A percentile compares a stretch with the other conserved stretches of the same genome.
phyloP scores from a whole-genome alignment of 2,888 invertebrate species.

The Polymixis flavicincta region DNA sequence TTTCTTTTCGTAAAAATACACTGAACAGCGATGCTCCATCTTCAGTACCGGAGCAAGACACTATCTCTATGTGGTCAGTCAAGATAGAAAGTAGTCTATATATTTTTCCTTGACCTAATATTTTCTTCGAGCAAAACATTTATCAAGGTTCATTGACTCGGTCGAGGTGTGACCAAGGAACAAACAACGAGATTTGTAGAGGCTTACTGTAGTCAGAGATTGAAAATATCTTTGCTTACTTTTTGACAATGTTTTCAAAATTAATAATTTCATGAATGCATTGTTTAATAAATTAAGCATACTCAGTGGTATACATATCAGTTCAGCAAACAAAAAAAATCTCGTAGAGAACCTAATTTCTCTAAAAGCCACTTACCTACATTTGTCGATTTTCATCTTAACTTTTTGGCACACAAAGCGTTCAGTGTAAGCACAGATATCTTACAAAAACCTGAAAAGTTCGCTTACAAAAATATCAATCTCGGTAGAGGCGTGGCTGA shows the following conservation, averaged over 20 bases:
- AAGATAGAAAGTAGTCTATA: constrained; percentile 47
- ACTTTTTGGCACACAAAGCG: constrained; percentile 50
- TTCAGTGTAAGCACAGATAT: constrained; percentile 41
- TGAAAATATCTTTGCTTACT: background rate
- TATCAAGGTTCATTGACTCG: constrained; percentile 50
- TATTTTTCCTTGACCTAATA: constrained; percentile 54
- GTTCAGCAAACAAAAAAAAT: constrained; percentile 28
- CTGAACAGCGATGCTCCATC: constrained; percentile 6
- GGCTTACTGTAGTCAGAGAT: background rate
- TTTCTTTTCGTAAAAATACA: constrained; percentile 29
- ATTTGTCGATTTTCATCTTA: constrained; percentile 36
- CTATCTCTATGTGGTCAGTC: constrained; percentile 45
- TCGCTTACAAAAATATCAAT: constrained; percentile 61
- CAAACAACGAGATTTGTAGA: constrained; percentile 39
- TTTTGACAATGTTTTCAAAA: background rate
- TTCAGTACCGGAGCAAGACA: constrained; percentile 30
- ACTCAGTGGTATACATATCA: background rate
- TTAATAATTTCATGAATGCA: constrained; percentile 7
- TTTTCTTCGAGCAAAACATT: constrained; percentile 50
- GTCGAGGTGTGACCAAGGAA: constrained; percentile 42
- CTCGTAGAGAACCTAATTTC: constrained; percentile 23
- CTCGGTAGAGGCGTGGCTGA: constrained; percentile 57
- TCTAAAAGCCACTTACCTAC: constrained; percentile 38
- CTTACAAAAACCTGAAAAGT: constrained; percentile 37
- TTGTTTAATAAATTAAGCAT: background rate